phyloP scores from a whole-genome alignment of 2,888 invertebrate genomes.

The Acrocyrtus sp. region DNA sequence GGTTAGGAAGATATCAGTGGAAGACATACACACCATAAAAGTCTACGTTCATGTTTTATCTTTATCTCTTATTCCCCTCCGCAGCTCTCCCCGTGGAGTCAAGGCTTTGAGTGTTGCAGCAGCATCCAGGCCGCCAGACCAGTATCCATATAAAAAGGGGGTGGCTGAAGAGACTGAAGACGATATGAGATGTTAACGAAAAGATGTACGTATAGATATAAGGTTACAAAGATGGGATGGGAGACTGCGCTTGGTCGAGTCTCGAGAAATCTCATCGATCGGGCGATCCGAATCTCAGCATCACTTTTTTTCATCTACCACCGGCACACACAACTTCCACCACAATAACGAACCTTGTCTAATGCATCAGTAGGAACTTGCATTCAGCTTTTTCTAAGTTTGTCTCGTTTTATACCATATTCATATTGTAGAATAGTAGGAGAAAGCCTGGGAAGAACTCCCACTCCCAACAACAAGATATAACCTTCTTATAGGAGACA shows the following conservation, averaged over 20 bases:
- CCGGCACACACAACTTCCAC: constrained; percentile 22
- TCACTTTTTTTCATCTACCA: constrained; percentile 42
- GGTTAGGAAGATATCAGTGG: constrained; percentile 19
- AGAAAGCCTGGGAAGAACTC: not conserved
- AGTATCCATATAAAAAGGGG: not conserved
- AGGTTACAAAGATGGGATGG: constrained; percentile 28
- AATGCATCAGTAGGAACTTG: constrained; percentile 28
- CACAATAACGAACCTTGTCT: constrained; percentile 49
- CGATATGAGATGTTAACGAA: constrained; percentile 48
- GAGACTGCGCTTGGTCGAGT: constrained; percentile 48
- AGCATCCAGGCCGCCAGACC: not conserved
- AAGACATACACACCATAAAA: constrained; percentile 37
- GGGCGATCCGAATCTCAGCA: constrained; percentile 51
- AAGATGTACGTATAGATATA: constrained; percentile 34
- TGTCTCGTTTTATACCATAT: not conserved
- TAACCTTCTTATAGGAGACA: too few species aligned
- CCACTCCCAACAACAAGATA: too few species aligned
- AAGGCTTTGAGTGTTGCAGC: constrained; percentile 13
- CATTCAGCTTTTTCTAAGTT: not conserved
- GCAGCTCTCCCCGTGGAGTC: constrained; percentile 35
- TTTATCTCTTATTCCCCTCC: constrained; percentile 31
- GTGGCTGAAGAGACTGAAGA: constrained; percentile 22
- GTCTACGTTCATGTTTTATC: constrained; percentile 43
- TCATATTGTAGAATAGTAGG: not conserved
- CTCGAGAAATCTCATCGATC: constrained; percentile 52